Evolutionary conservation across 2,113 vertebrate species (phyloP).

Genomic region (Neolamprologus tretocephalus): DNA sequence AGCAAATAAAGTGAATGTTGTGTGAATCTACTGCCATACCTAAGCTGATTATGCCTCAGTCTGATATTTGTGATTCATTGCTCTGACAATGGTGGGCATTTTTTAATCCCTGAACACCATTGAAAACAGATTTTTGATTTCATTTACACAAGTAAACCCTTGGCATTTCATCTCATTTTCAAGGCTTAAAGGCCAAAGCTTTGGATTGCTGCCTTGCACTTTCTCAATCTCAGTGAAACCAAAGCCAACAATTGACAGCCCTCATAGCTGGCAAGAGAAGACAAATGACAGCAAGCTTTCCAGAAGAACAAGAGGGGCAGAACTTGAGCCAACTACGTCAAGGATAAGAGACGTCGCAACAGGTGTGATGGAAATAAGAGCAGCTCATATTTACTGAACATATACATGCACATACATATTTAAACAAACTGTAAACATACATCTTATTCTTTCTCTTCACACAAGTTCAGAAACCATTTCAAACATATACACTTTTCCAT

Average conservation of each 20-base stretch:
- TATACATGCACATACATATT: neutral
- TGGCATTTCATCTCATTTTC: slow-evolving; percentile 17
- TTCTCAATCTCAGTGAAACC: slow-evolving; percentile 67
- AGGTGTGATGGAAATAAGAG: slow-evolving; percentile 45
- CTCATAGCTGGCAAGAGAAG: neutral
- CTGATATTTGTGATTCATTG: neutral
- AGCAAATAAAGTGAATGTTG: neutral
- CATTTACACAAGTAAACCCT: neutral
- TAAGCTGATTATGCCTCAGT: neutral
- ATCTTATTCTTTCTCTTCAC: neutral
- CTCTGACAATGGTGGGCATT: neutral
- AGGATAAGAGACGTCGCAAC: slow-evolving; percentile 21
- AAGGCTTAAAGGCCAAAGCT: slow-evolving; percentile 45
- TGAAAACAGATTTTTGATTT: slow-evolving; percentile 4
- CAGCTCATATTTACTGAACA: neutral
- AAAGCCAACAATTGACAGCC: slow-evolving; percentile 59
- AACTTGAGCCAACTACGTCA: slow-evolving; percentile 35
- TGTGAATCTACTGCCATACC: neutral
- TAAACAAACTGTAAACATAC: neutral
- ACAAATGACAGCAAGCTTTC: neutral
- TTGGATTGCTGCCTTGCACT: slow-evolving; percentile 53
- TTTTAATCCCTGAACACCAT: neutral
- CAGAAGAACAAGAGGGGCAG: slow-evolving; percentile 37
- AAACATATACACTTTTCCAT: neutral
- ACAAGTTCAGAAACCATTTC: neutral